phyloP scores from a whole-genome alignment of 2,888 invertebrate genomes.

The Eupithecia insigniata region DNA sequence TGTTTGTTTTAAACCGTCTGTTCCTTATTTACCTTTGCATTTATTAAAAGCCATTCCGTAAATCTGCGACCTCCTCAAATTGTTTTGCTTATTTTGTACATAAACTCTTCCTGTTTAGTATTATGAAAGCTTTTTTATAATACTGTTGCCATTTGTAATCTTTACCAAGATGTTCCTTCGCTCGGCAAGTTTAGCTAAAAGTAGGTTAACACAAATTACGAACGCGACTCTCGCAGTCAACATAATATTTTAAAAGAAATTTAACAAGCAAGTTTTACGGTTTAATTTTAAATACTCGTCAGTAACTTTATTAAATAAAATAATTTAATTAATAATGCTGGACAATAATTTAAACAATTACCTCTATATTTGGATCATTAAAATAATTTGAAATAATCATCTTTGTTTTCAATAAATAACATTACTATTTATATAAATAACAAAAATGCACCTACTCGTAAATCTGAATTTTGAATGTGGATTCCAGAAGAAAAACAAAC shows the following conservation, averaged over 20 bases:
- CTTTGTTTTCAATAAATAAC: neutral
- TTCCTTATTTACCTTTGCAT: conserved; percentile 21
- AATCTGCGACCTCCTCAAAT: conserved; percentile 34
- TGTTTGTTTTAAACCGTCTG: conserved; percentile 21
- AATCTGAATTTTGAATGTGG: neutral
- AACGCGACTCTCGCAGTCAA: conserved; percentile 3
- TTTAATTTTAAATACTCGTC: neutral
- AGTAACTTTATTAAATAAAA: neutral
- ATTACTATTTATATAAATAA: neutral
- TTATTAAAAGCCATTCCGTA: conserved; percentile 38
- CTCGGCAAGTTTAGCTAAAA: conserved; percentile 9
- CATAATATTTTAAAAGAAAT: neutral
- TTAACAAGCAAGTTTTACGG: neutral
- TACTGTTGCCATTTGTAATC: conserved; percentile 18
- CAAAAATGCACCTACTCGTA: neutral
- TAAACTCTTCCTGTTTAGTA: conserved; percentile 18
- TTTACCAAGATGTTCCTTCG: conserved; percentile 15
- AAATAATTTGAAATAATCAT: neutral
- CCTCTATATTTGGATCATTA: neutral
- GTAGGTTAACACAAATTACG: conserved; percentile 9
- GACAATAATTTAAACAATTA: neutral
- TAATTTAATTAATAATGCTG: too few species aligned
- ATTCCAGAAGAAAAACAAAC: neutral
- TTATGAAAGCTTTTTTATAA: conserved; percentile 18
- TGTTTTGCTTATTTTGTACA: conserved; percentile 30